Evolutionary conservation across 1,140 invertebrate genomes (phyloP), one percentile per base, ranked within the genome.

Genomic region (Leptoteleia sp.): DNA sequence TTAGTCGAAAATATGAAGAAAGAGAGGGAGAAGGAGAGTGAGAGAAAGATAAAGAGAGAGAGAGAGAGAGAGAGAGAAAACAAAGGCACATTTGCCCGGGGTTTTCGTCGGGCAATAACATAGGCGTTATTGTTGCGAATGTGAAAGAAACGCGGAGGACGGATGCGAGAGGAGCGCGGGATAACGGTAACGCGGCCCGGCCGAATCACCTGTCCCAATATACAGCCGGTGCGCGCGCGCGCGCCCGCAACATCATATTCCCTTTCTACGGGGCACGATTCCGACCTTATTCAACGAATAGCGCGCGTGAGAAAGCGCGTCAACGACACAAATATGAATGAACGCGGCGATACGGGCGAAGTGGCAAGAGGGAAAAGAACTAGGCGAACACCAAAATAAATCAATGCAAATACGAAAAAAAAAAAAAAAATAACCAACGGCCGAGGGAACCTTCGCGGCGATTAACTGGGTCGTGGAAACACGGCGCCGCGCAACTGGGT

Each of bases 141-240:
- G 40, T 72, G 31, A 57, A 73, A 40, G 70, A 64, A 68, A 25
- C 50, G 31, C 47, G 12, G 29, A 73, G 27, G 48, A 64, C 55
- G 35, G 59, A 64, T 57, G 47, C 45, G 48, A 38, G 48, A 64
- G 50, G 22, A 64, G 48, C 50, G 12, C 42, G 40, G 50, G 8
- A 57, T 73, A 73, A 73, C 70, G 70, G 59, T 73, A 73, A 73
- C 52, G 59, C 43, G 59, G 59, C 70, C 59, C 50, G 52, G 35
- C 17, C 40, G 29, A 57, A 73, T 65, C 70, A 64, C 70, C 59
- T 73, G 70, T 73, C 59, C 70, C 48, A 64, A 64, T 73, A 73
- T 64, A 12, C 59, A 33, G 48, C 25, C 42, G 59, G 12, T 57
- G 29, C 47, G 7, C 48, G 50, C 13, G 9, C 22, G 16, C 55